Evolutionary conservation across 1,140 invertebrate species (phyloP).

Genomic region (Ridgeia piscesae): DNA sequence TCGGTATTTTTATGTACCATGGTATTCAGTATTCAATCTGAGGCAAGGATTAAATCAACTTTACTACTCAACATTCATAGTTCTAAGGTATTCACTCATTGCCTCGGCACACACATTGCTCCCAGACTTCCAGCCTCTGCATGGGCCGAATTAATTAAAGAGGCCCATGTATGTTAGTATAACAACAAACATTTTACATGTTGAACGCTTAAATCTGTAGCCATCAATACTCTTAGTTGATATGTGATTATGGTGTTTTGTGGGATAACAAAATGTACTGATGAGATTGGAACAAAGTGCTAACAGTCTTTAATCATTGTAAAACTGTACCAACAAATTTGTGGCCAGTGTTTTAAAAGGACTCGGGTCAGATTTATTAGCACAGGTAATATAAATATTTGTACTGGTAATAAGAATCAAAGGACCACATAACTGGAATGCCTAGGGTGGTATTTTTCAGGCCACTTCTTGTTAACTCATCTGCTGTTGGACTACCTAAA

Average conservation of each 20-base stretch:
- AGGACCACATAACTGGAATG: too few species aligned
- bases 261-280: not conserved
- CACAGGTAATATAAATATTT: not conserved
- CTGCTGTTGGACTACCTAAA: constrained; percentile 72
- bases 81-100: not conserved
- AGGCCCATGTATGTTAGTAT: not conserved
- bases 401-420: too few species aligned
- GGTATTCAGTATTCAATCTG: not conserved
- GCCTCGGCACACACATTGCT: not conserved
- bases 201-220: not conserved
- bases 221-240: not conserved
- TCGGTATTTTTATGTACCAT: too few species aligned
- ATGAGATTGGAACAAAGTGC: not conserved
- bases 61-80: not conserved
- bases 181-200: not conserved
- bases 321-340: not conserved
- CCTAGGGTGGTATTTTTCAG: not conserved
- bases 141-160: not conserved
- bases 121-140: not conserved
- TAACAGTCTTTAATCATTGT: not conserved
- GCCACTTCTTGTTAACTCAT: constrained; percentile 70
- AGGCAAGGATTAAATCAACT: not conserved
- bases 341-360: not conserved
- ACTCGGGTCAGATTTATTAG: too few species aligned
- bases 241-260: not conserved